These are phyloP conservation scores for Omphaloscelis lunosa DNA, from an alignment of 2,888 invertebrate genomes.

Conservation along the genomic window DNA sequence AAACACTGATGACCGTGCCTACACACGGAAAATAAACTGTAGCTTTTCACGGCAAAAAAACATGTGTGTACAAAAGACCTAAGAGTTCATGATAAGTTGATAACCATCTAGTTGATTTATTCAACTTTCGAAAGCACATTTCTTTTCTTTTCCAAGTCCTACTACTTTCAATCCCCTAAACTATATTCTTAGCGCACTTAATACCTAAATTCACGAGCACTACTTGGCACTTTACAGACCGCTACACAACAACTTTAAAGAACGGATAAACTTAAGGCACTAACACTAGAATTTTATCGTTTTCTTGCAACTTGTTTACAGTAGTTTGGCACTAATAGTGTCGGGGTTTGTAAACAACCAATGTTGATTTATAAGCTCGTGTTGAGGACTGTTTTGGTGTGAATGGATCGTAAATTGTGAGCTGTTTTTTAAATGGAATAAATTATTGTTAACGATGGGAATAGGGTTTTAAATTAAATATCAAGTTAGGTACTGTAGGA, in stretches of 20 bases:
- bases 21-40: too few relatives aligned
- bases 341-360: constrained; percentile 55
- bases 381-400: constrained; percentile 24
- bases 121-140: not conserved
- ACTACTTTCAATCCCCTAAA: constrained; percentile 12
- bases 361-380: constrained; percentile 56
- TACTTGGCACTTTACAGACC: constrained; percentile 52
- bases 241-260: constrained; percentile 58
- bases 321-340: constrained; percentile 61
- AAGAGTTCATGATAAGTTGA: too few relatives aligned
- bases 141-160: not conserved
- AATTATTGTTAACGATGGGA: not conserved
- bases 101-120: not conserved
- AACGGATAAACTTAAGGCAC: constrained; percentile 61
- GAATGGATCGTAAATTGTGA: constrained; percentile 14
- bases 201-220: constrained; percentile 54
- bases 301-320: constrained; percentile 62
- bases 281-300: constrained; percentile 69
- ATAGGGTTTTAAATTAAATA: not conserved
- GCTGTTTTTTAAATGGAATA: not conserved
- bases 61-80: too few relatives aligned
- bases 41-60: too few relatives aligned
- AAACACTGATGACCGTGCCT: too few relatives aligned
- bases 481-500: not conserved
- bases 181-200: constrained; percentile 38